These are phyloP conservation scores for Sorex araneus DNA, from an alignment of 2,113 vertebrate genomes.

Conservation along the genomic window DNA sequence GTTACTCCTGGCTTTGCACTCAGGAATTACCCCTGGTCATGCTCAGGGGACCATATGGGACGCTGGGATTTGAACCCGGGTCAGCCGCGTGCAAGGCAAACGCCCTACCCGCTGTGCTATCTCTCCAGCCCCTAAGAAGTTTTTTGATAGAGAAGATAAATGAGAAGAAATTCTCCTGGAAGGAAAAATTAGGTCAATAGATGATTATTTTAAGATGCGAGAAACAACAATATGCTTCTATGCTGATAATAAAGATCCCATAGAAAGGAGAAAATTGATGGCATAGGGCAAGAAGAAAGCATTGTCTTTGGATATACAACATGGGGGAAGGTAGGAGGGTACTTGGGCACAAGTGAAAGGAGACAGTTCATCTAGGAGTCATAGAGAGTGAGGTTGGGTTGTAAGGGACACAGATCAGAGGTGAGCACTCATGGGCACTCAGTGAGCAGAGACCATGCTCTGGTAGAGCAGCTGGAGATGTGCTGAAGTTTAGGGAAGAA, in stretches of 20 bases:
- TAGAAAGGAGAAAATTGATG: background rate
- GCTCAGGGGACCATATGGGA: too few relatives aligned
- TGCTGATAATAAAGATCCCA: background rate
- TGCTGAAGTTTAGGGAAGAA: background rate
- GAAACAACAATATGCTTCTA: constrained; percentile 12
- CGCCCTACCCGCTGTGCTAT: too few relatives aligned
- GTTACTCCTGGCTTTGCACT: too few relatives aligned
- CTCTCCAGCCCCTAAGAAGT: too few relatives aligned
- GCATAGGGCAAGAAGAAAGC: background rate
- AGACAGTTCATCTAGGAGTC: background rate
- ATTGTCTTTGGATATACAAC: background rate
- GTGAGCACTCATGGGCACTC: background rate
- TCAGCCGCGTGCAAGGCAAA: too few relatives aligned
- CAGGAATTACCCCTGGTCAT: too few relatives aligned
- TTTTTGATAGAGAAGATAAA: background rate
- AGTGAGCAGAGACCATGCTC: background rate
- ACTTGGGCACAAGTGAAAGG: background rate
- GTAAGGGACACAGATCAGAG: background rate
- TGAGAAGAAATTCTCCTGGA: background rate
- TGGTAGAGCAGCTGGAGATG: background rate
- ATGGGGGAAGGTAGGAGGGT: background rate
- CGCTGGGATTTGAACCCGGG: too few relatives aligned
- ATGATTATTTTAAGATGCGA: constrained; percentile 58
- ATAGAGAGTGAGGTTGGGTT: background rate
- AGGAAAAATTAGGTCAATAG: background rate